These are phyloP conservation scores for Pseudomyrmex concolor DNA, from an alignment of 1,140 invertebrate genomes.

Conservation along the genomic window DNA sequence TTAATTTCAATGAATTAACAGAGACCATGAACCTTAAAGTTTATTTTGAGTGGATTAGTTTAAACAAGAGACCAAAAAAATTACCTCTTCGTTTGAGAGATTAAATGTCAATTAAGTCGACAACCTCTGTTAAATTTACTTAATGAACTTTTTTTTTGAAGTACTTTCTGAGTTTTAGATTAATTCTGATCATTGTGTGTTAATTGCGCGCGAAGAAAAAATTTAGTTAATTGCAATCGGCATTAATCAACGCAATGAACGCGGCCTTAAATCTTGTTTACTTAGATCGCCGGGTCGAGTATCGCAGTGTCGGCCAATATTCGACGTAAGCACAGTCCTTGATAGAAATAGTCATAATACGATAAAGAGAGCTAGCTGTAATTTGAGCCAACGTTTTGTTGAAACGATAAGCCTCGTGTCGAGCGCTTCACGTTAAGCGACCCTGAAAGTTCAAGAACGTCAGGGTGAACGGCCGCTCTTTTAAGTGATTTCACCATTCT, in stretches of 20 bases:
- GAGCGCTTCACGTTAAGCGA: slow-evolving; percentile 69
- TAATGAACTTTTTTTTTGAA: not conserved
- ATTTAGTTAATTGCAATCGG: slow-evolving; percentile 33
- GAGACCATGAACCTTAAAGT: no score
- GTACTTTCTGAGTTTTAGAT: not conserved
- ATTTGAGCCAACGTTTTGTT: slow-evolving; percentile 71
- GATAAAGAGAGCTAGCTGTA: slow-evolving; percentile 60
- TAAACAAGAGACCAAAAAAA: no score
- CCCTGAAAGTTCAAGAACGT: slow-evolving; percentile 84
- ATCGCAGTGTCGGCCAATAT: slow-evolving; percentile 17
- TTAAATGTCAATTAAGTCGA: slow-evolving; percentile 27
- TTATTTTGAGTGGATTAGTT: no score
- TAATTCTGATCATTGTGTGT: not conserved
- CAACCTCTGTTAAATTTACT: not conserved
- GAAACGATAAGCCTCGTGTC: slow-evolving; percentile 68
- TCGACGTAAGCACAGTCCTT: slow-evolving; percentile 56
- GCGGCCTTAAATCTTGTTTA: slow-evolving; percentile 42
- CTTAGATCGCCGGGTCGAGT: slow-evolving; percentile 33
- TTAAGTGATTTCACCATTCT: slow-evolving; percentile 65
- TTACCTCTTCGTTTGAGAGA: not conserved
- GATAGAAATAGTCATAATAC: slow-evolving; percentile 52
- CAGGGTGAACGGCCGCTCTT: slow-evolving; percentile 78
- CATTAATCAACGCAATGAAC: slow-evolving; percentile 30
- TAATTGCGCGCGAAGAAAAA: not conserved
- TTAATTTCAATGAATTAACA: no score